Evolutionary conservation across 2,888 invertebrate genomes (phyloP), one percentile per base, ranked within the genome.

Genomic region (Aspidiotus destructor): DNA sequence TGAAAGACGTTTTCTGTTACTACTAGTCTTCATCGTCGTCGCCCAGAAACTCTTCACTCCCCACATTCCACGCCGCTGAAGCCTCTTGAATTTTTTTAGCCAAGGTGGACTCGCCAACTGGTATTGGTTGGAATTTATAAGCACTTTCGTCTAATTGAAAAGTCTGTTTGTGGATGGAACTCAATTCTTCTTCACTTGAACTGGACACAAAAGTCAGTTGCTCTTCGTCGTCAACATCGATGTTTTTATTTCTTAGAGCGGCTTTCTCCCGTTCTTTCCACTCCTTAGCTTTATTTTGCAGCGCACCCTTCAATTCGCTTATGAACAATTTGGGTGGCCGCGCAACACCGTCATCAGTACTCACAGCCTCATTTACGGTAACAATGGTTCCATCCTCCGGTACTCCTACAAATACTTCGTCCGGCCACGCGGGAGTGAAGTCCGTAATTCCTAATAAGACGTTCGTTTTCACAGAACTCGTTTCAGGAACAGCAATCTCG

Each of bases 251-350:
- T 57, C 44, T 53, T 7, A 62, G 48, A 28, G 69, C 69, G 8
- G 55, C 55, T 62, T 41, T 62, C 62, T 69, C 69, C 55, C 69
- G 41, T 48, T 55, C 40, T 16, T 62, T 69, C 69, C 69, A 69
- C 44, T 69, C 69, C 55, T 62, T 15, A 10, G 61, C 57, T 40
- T 69, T 69, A 57, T 57, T 53, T 13, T 55, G 52, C 17, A 69
- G 57, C 7, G 62, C 69, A 9, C 62, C 15, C n/a, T 69, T 69
- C 44, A 69, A 42, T 61, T 69, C 69, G 52, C 55, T 44, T 5
- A 69, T 69, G 17, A 69, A 57, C 41, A 57, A 15, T 57, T 69
- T 69, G 16, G 52, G 52, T 52, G 42, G 42, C 13, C 52, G 58
- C n/a, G 58, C 44, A 28, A 48, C 60, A 40, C 48, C 58, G 8